These are phyloP conservation scores for Fringilla coelebs DNA, from an alignment of 2,797 vertebrate species.

Conservation along the genomic window DNA sequence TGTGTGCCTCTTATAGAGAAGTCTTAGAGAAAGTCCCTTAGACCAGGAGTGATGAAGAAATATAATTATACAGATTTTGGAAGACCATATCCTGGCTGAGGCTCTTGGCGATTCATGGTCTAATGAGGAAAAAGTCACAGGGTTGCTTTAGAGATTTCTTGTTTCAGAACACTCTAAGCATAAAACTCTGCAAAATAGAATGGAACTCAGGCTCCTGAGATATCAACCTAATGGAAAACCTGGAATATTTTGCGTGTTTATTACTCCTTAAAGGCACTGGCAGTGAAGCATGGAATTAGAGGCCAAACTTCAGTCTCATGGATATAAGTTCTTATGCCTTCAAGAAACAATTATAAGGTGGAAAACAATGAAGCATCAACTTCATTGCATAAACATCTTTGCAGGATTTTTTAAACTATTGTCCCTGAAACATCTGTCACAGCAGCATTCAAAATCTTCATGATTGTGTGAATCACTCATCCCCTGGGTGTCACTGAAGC, in stretches of 20 bases:
- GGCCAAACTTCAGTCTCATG: background rate
- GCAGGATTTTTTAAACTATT: background rate
- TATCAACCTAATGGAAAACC: background rate
- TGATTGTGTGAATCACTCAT: background rate
- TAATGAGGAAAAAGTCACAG: background rate
- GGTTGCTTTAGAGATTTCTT: background rate
- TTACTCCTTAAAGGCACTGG: background rate
- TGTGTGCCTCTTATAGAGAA: background rate
- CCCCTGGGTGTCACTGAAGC: background rate
- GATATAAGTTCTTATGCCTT: background rate
- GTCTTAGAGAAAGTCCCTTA: background rate
- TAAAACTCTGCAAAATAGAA: background rate
- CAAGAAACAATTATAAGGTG: background rate
- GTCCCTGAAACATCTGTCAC: background rate
- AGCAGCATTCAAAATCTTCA: background rate
- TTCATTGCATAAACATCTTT: background rate
- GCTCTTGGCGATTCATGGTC: background rate
- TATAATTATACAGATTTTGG: fast-evolving
- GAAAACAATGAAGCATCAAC: background rate
- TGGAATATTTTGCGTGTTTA: background rate
- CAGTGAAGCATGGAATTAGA: background rate
- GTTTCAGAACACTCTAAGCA: background rate
- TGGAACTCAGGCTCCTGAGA: background rate
- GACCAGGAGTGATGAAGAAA: background rate
- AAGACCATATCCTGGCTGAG: background rate